Evolutionary conservation across 2,797 vertebrate genomes (phyloP).

Genomic region (Chelon labrosus): DNA sequence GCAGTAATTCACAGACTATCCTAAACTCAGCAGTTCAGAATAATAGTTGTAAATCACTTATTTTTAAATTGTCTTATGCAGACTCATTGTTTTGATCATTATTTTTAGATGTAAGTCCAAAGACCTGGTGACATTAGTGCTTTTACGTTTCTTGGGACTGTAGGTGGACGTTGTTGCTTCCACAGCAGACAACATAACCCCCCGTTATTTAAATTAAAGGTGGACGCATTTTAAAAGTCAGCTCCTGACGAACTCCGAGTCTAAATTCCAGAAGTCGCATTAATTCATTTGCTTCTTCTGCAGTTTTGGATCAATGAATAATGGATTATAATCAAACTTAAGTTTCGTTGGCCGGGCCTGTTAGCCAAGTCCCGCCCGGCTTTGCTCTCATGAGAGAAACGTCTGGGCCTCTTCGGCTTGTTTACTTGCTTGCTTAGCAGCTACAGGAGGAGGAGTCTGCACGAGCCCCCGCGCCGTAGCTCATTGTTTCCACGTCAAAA

Average conservation of each 20-base stretch:
- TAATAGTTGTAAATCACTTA: constrained; percentile 5
- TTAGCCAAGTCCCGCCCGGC: not conserved
- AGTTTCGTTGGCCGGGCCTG: not conserved
- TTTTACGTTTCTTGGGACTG: not conserved
- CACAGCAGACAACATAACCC: not conserved
- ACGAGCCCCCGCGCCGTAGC: not conserved
- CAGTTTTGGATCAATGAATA: constrained; percentile 3
- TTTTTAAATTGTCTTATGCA: not conserved
- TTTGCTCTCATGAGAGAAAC: constrained; percentile 2
- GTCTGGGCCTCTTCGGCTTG: not conserved
- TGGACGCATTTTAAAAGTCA: constrained; percentile 3
- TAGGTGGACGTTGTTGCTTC: constrained; percentile 1
- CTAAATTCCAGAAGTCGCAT: not conserved
- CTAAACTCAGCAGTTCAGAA: constrained; percentile 5
- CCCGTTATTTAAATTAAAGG: not conserved
- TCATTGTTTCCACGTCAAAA: constrained; percentile 14
- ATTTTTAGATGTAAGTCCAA: not conserved
- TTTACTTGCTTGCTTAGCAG: not conserved
- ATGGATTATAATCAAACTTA: not conserved
- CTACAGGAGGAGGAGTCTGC: too few species aligned
- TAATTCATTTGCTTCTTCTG: not conserved
- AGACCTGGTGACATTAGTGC: not conserved
- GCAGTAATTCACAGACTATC: constrained; percentile 2
- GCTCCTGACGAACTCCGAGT: not conserved
- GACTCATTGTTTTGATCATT: constrained; percentile 8